phyloP scores from a whole-genome alignment of 2,888 invertebrate genomes.

The Vanessa cardui region DNA sequence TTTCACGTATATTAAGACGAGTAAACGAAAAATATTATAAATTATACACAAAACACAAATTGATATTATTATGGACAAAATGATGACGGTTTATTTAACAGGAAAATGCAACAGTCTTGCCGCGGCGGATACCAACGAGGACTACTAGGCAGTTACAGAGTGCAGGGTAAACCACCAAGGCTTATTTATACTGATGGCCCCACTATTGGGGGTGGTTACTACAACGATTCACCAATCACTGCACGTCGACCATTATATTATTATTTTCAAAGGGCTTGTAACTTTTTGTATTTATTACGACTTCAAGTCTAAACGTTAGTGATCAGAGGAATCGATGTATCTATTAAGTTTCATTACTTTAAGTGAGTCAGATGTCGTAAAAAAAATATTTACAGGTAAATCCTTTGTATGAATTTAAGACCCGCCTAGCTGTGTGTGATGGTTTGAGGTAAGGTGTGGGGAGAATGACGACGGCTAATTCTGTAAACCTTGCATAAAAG shows the following conservation, averaged over 20 bases:
- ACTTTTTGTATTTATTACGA: too few relatives aligned
- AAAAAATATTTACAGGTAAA: neutral
- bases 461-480: neutral
- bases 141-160: neutral
- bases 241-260: neutral
- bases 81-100: neutral
- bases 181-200: neutral
- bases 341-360: too few relatives aligned
- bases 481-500: neutral
- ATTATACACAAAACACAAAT: neutral
- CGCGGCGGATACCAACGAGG: neutral
- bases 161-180: neutral
- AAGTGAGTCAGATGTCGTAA: too few relatives aligned
- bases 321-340: too few relatives aligned
- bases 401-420: neutral
- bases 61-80: neutral
- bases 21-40: neutral
- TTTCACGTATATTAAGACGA: too few relatives aligned
- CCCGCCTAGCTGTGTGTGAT: conserved; percentile 2
- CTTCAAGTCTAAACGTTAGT: too few relatives aligned
- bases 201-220: neutral
- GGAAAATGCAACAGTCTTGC: too few relatives aligned
- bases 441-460: conserved; percentile 7
- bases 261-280: neutral
- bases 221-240: conserved; percentile 7